phyloP scores from a whole-genome alignment of 2,113 vertebrate species.

The Bos javanicus region DNA sequence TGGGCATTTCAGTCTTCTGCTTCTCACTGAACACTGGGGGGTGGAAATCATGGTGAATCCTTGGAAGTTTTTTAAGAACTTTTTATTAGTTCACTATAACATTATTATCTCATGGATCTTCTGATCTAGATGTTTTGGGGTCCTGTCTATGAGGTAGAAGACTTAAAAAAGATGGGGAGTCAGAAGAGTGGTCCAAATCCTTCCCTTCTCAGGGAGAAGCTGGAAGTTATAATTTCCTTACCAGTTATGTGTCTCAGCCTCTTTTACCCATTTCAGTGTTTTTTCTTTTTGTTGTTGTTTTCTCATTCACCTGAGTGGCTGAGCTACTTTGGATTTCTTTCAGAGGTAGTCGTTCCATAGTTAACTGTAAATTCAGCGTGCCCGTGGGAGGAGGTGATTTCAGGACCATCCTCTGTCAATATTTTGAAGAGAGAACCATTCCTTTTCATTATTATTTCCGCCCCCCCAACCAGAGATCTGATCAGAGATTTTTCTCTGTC shows the following conservation, averaged over 20 bases:
- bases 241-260: neutral
- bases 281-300: neutral
- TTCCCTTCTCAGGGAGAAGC: neutral
- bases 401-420: neutral
- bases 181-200: neutral
- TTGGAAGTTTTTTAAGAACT: neutral
- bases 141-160: neutral
- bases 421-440: neutral
- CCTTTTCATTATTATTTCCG: neutral
- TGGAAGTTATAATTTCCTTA: neutral
- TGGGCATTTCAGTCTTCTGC: neutral
- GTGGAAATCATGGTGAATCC: neutral
- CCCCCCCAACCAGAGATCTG: neutral
- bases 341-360: neutral
- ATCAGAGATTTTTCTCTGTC: neutral
- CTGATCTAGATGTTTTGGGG: neutral
- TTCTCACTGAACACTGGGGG: neutral
- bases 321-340: neutral
- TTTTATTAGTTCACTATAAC: neutral
- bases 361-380: neutral
- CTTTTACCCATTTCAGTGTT: neutral
- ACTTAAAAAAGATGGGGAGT: neutral
- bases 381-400: neutral
- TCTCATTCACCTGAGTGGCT: neutral
- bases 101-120: neutral